Evolutionary conservation across 1,140 invertebrate genomes (phyloP), one percentile per base, ranked within the genome.

Genomic region (Drosophila yakuba): DNA sequence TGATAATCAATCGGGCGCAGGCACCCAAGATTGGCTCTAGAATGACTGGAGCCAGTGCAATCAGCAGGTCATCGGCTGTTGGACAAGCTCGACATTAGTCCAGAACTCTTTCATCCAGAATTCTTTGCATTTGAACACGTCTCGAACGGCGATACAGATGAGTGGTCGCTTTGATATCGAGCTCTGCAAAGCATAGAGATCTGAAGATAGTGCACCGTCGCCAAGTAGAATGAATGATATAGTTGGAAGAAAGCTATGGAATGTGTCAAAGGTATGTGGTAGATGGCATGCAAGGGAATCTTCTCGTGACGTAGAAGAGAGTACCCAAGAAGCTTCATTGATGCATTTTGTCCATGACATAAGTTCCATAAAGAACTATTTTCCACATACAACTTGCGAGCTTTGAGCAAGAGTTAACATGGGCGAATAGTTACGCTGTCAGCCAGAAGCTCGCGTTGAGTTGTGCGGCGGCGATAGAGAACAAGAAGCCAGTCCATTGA

Each of bases 91-190:
- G 15, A 48, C 36, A 38, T 28, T 10, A 51, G 23, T 6, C 32
- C 12, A 20, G 28, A 32, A 8, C 32, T 32, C 32, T 32, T 32
- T 32, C 17, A 17, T 17, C 17, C 17, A 17, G 23, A 48, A 62
- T 66, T 62, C 44, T 67, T 64, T 0, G 23, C 36, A 67, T 67
- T 15, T 45, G 17, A 50, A 51, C 63, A 68, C 64, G 60, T 68
- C 59, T 51, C 11, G 14, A 15, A 14, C 38, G 3, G 38, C 8
- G 8, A 48, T 28, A 39, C 0, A 35, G 20, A 20, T 15, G 8
- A 8, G 14, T n/a, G 6, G 23, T 1, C 5, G 28, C 12, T 5
- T 47, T 6, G 15, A 58, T 20, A 43, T 15, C 35, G 7, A 28
- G 12, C 15, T 10, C 43, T 43, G 38, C 3, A 14, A 52, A 14